phyloP scores from a whole-genome alignment of 1,140 invertebrate species.

The Dendroctonus valens region DNA sequence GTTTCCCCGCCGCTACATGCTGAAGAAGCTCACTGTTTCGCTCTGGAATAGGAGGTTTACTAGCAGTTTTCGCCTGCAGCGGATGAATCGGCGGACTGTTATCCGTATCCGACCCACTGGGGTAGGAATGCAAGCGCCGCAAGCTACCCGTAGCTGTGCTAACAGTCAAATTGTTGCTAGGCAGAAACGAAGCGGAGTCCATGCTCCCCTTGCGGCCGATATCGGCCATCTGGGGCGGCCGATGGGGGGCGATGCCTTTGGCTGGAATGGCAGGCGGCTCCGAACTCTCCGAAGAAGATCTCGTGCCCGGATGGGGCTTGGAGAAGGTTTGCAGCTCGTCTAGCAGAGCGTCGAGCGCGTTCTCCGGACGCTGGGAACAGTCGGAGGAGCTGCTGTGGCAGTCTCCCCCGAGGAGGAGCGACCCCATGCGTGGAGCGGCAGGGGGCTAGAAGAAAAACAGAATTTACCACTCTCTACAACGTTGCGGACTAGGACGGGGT shows the following conservation, averaged over 20 bases:
- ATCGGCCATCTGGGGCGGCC: conserved; percentile 52
- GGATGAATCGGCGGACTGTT: conserved; percentile 64
- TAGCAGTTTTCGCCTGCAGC: conserved; percentile 46
- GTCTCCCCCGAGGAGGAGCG: conserved; percentile 66
- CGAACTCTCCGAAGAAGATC: conserved; percentile 39
- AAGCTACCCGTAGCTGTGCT: conserved; percentile 55
- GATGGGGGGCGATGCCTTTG: conserved; percentile 44
- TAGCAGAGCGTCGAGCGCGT: conserved; percentile 93
- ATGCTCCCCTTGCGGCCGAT: conserved; percentile 59
- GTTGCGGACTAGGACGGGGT: too few species aligned
- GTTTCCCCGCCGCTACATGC: conserved; percentile 62
- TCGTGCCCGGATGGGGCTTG: conserved; percentile 56
- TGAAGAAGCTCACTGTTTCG: conserved; percentile 69
- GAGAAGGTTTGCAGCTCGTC: conserved; percentile 87
- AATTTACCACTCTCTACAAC: too few species aligned
- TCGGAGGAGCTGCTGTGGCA: conserved; percentile 59
- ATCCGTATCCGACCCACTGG: conserved; percentile 71
- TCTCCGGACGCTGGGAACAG: conserved; percentile 69
- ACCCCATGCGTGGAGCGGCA: conserved; percentile 65
- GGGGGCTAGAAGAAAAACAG: conserved; percentile 52
- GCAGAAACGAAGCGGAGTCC: conserved; percentile 53
- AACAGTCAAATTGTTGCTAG: conserved; percentile 48
- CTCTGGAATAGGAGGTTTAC: conserved; percentile 75
- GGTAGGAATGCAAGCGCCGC: conserved; percentile 70
- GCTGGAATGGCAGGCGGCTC: conserved; percentile 43